phyloP scores from a whole-genome alignment of 2,888 invertebrate genomes.

The Rhyacophila evoluta region DNA sequence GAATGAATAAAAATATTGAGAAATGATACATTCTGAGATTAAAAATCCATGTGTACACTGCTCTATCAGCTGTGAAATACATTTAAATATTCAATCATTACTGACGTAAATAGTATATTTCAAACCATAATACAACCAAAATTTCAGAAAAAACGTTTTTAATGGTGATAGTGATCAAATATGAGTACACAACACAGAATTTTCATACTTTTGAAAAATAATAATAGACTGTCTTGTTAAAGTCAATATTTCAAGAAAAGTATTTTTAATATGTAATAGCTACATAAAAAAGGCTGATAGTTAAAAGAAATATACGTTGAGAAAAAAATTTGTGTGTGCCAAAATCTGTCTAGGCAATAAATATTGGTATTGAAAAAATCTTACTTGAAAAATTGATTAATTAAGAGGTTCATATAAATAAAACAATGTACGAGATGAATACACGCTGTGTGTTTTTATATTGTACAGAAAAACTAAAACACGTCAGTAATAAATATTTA shows the following conservation, averaged over 20 bases:
- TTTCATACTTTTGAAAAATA: too few relatives aligned
- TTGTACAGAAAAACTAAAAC: conserved; percentile 45
- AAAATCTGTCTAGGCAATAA: background rate
- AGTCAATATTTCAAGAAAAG: background rate
- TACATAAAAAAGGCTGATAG: conserved; percentile 5
- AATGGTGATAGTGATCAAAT: background rate
- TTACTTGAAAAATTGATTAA: background rate
- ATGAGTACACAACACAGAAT: too few relatives aligned
- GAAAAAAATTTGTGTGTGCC: background rate
- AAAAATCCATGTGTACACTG: background rate
- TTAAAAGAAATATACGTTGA: background rate
- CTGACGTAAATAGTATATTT: too few relatives aligned
- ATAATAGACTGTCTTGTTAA: too few relatives aligned
- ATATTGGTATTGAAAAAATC: background rate
- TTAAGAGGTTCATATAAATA: background rate
- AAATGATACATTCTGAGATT: too few relatives aligned
- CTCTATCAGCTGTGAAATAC: background rate
- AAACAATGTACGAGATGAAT: background rate
- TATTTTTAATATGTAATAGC: background rate
- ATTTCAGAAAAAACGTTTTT: background rate
- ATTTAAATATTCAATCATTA: too few relatives aligned
- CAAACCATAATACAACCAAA: too few relatives aligned
- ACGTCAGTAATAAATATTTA: conserved; percentile 59
- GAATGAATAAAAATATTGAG: background rate
- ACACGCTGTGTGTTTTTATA: conserved; percentile 36